Conservation (phyloP, 2,888 invertebrate genomes). For the Andrena praecox region DNA sequence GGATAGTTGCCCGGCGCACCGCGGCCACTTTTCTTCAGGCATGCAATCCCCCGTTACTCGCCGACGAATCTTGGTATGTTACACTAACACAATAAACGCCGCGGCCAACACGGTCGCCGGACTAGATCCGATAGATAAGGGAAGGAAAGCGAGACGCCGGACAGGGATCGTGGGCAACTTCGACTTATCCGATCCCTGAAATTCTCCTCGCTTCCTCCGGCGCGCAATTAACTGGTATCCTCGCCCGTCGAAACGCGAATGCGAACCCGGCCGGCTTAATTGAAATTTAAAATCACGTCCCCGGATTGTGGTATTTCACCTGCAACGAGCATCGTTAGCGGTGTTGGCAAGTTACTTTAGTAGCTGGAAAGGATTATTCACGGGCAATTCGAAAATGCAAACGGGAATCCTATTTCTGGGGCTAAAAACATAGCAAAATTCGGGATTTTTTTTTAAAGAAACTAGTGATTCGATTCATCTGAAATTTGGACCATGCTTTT, state of each 20-base stretch:
- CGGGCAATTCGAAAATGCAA: no score
- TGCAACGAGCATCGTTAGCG: no score
- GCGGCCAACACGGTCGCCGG: not conserved
- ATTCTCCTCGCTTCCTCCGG: not conserved
- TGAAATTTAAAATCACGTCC: not conserved
- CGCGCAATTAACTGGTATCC: not conserved
- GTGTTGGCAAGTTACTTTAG: no score
- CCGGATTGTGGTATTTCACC: no score
- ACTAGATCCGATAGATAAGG: conserved; percentile 25
- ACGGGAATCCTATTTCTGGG: no score
- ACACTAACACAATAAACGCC: conserved; percentile 14
- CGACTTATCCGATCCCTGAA: conserved; percentile 4
- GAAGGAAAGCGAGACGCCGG: conserved; percentile 27
- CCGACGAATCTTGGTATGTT: conserved; percentile 30
- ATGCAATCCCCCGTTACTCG: conserved; percentile 40
- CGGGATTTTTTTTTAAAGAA: no score
- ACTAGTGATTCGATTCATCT: no score
- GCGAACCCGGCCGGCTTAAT: not conserved
- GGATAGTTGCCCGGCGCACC: conserved; percentile 30
- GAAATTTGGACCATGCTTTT: no score
- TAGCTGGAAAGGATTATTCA: no score
- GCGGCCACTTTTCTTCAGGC: conserved; percentile 38
- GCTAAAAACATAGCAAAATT: no score
- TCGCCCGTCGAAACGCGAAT: not conserved
- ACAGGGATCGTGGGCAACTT: not conserved